These are phyloP conservation scores for Plutomurus gul DNA, from an alignment of 1,140 invertebrate genomes.

Conservation along the genomic window DNA sequence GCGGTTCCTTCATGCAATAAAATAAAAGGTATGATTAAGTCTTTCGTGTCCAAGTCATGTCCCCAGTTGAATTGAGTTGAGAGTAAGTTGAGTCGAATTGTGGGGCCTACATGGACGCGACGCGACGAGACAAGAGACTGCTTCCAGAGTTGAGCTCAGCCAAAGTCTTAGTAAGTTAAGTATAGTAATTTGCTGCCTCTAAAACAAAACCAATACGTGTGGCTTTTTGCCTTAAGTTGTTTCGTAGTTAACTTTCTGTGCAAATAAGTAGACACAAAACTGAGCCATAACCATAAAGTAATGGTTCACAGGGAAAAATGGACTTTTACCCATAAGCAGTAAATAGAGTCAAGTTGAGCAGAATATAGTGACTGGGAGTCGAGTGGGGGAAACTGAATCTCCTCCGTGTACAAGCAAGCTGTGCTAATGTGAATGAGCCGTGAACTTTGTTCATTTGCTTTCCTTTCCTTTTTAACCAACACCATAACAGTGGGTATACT, in stretches of 20 bases:
- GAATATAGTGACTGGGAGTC: neutral
- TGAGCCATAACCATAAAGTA: neutral
- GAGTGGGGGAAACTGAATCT: neutral
- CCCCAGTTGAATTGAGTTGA: too few relatives aligned
- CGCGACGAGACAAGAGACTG: conserved; percentile 7
- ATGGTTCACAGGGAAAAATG: neutral
- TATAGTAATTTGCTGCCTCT: conserved; percentile 22
- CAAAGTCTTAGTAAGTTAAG: neutral
- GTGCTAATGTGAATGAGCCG: neutral
- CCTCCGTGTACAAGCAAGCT: neutral
- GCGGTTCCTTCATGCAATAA: conserved; percentile 13
- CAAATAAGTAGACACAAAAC: neutral
- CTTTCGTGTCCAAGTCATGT: conserved; percentile 15
- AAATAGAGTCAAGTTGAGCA: neutral
- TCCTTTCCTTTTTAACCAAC: conserved; percentile 1
- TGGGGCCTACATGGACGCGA: neutral
- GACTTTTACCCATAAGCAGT: neutral
- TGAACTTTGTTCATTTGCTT: conserved; percentile 3
- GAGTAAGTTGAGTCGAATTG: neutral
- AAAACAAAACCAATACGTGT: conserved; percentile 23
- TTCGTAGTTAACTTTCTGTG: neutral
- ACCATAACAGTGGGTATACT: too few relatives aligned
- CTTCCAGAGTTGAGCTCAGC: neutral
- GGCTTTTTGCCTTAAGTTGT: neutral
- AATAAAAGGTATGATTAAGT: conserved; percentile 30